Percentiles rank a stretch among this genome's conserved stretches.
phyloP scores from a whole-genome alignment of 2,888 invertebrate species.

The Opisthograptis luteolata region DNA sequence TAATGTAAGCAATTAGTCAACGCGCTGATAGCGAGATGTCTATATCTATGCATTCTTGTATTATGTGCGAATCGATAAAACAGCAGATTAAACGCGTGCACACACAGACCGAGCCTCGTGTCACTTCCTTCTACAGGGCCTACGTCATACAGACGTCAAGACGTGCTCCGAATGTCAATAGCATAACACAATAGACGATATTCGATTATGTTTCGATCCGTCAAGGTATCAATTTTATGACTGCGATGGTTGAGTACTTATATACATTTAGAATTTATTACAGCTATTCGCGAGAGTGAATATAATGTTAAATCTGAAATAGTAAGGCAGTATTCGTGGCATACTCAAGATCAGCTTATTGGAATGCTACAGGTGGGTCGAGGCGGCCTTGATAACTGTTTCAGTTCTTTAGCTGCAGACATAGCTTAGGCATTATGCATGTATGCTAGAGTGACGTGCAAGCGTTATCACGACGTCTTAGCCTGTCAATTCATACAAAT shows the following conservation, averaged over 20 bases:
- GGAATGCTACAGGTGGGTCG: conserved; percentile 46
- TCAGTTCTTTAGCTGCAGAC: conserved; percentile 6
- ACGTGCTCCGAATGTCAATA: conserved; percentile 54
- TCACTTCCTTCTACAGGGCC: conserved; percentile 35
- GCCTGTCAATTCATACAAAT: too few species aligned
- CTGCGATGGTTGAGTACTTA: conserved; percentile 31
- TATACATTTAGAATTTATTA: conserved; percentile 38
- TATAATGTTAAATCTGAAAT: conserved; percentile 27
- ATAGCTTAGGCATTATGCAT: too few species aligned
- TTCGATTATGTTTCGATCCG: conserved; percentile 40
- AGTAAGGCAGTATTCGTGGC: conserved; percentile 31
- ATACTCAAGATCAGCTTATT: conserved; percentile 34
- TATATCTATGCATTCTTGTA: conserved; percentile 56
- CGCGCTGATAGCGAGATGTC: conserved; percentile 64
- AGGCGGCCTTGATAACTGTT: conserved; percentile 38
- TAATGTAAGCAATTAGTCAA: conserved; percentile 79
- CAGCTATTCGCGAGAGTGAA: conserved; percentile 36
- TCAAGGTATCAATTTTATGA: conserved; percentile 36
- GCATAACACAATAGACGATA: conserved; percentile 52
- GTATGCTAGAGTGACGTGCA: too few species aligned
- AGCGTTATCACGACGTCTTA: too few species aligned
- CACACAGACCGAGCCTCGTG: conserved; percentile 6
- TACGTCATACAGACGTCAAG: conserved; percentile 44
- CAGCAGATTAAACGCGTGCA: conserved; percentile 29
- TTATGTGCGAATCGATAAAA: conserved; percentile 45